These are phyloP conservation scores for Elysia crispata DNA, from an alignment of 2,888 invertebrate genomes.

Conservation along the genomic window DNA sequence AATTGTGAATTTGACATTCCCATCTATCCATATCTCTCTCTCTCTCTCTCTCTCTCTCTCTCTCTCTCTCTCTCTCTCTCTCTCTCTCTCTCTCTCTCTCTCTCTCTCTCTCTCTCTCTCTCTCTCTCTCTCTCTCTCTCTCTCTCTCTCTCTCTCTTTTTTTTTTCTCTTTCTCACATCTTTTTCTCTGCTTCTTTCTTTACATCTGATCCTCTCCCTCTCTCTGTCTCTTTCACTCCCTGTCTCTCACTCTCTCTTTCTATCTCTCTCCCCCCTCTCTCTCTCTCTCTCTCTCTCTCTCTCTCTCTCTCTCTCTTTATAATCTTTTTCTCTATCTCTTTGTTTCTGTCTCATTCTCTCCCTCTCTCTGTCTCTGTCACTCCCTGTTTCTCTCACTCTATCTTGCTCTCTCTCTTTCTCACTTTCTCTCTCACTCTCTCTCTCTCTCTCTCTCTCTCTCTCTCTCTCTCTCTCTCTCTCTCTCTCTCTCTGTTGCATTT, in stretches of 20 bases:
- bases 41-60: slow-evolving; percentile 9
- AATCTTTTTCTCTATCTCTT: no score
- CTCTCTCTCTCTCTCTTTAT: no score
- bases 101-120: slow-evolving; percentile 9
- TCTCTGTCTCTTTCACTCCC: neutral
- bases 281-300: no score
- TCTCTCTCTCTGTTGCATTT: no score
- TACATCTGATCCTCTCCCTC: slow-evolving; percentile 15
- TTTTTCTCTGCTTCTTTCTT: slow-evolving; percentile 33
- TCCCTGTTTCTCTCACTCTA: no score
- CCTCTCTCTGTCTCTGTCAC: no score
- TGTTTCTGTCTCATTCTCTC: no score
- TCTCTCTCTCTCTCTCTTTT: slow-evolving; percentile 13
- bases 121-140: slow-evolving; percentile 9
- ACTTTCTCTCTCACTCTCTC: no score
- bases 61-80: slow-evolving; percentile 1
- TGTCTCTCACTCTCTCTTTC: neutral
- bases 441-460: no score
- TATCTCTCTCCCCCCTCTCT: neutral
- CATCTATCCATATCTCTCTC: neutral
- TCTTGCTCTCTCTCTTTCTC: no score
- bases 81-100: slow-evolving; percentile 9
- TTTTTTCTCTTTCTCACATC: slow-evolving; percentile 27
- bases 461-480: no score
- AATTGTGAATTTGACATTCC: no score